Base-by-base conservation (phyloP, 2,888 invertebrate genomes). In the Drymonia ruficornis region DNA sequence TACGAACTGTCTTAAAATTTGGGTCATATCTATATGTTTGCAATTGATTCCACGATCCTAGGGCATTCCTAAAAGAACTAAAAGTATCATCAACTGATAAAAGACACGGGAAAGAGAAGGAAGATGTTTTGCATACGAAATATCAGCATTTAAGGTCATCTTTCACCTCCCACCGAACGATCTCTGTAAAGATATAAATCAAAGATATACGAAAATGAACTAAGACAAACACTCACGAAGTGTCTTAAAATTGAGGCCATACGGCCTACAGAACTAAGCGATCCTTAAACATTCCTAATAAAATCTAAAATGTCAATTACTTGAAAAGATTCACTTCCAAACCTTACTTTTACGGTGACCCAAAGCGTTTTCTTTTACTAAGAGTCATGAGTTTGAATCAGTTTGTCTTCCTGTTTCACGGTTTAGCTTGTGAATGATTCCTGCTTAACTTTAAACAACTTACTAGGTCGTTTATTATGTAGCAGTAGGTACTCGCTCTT, bases 1-100 rank as follows among this genome's bases (percentile, higher is more conserved):
- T 53, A 51, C 52, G 18, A 60, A 56, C 36, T 57, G 54, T 64
- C 43, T 31, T 58, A 59, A 53, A 55, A 63, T 61, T 58, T 54
- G 43, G 49, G 54, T 53, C 56, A 61, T 53, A 49, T 53, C 50
- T 56, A 49, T 56, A 49, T 34, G 49, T 9, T 11, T n/a, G 9
- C 8, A 40, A 16, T 8, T 6, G 5, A 7, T n/a, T 34, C 9
- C 2, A 34, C 11, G 31, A 34, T 12, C 12, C n/a, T n/a, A n/a
- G n/a, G n/a, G n/a, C n/a, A n/a, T n/a, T n/a, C 12, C 31, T 31
- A 1, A 31, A 31, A 31, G 31, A 6, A 23, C 6, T 7, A 23
- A 31, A 12, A 31, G 31, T n/a, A n/a, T n/a, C n/a, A n/a, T n/a
- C n/a, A n/a, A n/a, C n/a, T n/a, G n/a, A n/a, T n/a, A n/a, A 31